Evolutionary conservation across 1,140 invertebrate genomes (phyloP).

Genomic region (Prorops nasuta): DNA sequence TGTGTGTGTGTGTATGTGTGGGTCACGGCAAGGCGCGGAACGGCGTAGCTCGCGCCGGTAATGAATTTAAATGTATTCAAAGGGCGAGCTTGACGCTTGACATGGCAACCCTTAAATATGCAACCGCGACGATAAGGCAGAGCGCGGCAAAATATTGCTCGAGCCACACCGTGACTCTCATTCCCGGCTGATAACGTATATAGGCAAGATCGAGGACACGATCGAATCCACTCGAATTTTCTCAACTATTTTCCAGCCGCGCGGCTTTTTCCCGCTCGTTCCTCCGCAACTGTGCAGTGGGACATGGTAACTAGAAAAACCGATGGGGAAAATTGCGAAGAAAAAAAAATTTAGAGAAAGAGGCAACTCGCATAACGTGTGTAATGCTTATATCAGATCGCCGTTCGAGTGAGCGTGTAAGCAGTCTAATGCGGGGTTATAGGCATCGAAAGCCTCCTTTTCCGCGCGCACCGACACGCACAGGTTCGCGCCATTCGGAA

Average conservation of each 20-base stretch:
- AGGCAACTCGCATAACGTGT: conserved; percentile 41
- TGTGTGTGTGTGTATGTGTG: conserved; percentile 6
- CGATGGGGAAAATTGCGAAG: background rate
- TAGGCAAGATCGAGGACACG: no score
- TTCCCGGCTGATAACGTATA: conserved; percentile 17
- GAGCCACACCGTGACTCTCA: conserved; percentile 41
- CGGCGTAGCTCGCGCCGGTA: conserved; percentile 23
- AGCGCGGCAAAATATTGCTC: conserved; percentile 40
- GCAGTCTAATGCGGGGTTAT: conserved; percentile 35
- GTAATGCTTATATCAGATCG: conserved; percentile 49
- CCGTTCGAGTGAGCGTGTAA: conserved; percentile 30
- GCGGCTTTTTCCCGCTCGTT: no score
- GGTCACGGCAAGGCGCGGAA: no score
- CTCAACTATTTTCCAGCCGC: no score
- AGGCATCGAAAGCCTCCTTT: conserved; percentile 31
- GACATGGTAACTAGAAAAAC: no score
- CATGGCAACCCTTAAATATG: conserved; percentile 53
- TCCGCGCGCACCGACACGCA: conserved; percentile 14
- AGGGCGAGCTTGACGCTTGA: conserved; percentile 50
- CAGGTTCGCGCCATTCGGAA: no score
- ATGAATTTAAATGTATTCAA: conserved; percentile 56
- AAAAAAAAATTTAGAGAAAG: no score
- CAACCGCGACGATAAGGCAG: conserved; percentile 41
- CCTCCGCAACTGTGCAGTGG: no score
- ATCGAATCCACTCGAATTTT: no score